Conservation (phyloP, 1,140 invertebrate species). For the Camponotus vicinus region DNA sequence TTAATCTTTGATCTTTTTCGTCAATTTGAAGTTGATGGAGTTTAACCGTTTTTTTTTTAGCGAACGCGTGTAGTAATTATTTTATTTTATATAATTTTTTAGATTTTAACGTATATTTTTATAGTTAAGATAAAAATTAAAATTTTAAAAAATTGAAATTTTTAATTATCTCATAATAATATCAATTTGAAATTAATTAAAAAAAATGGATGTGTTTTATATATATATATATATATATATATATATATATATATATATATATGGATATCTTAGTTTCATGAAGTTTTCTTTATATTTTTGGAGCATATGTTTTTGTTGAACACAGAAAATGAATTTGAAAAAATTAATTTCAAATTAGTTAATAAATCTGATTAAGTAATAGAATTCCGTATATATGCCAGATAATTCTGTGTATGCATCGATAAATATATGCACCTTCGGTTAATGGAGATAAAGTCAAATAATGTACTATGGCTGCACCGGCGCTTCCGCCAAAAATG, state of each 20-base stretch:
- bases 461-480: slow-evolving; percentile 84
- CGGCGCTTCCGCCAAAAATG: slow-evolving; percentile 89
- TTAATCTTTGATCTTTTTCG: too few relatives aligned
- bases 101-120: too few relatives aligned
- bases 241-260: too few relatives aligned
- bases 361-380: neutral
- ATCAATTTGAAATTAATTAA: neutral
- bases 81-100: too few relatives aligned
- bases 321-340: too few relatives aligned
- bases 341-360: too few relatives aligned
- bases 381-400: neutral
- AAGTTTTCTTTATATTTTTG: neutral
- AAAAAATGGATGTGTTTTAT: neutral
- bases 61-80: too few relatives aligned
- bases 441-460: slow-evolving; percentile 71
- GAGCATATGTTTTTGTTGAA: neutral
- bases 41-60: neutral
- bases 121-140: too few relatives aligned
- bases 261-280: neutral
- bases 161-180: too few relatives aligned
- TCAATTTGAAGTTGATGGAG: too few relatives aligned
- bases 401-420: neutral
- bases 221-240: neutral
- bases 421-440: slow-evolving; percentile 63
- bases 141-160: too few relatives aligned